Conservation (phyloP, 2,113 vertebrate species). For the Campylomormyrus numenius region DNA sequence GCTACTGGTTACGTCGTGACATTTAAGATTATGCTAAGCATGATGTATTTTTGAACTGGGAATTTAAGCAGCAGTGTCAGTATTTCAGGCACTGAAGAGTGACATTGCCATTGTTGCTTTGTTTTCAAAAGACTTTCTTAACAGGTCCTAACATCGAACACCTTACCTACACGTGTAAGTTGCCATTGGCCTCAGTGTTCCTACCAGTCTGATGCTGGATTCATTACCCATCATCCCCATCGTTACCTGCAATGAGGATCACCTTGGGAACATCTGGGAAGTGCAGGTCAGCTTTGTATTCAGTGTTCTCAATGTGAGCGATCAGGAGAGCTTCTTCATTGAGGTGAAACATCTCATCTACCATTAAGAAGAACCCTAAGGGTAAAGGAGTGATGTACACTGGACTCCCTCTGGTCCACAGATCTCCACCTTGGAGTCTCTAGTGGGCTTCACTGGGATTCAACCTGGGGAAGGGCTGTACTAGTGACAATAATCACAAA, state of each 20-base stretch:
- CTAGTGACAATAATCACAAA: neutral
- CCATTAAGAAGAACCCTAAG: neutral
- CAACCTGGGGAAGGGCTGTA: neutral
- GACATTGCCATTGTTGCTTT: neutral
- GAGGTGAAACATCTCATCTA: neutral
- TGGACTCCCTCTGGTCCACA: neutral
- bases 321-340: neutral
- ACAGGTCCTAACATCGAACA: neutral
- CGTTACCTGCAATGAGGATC: neutral
- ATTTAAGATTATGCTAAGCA: neutral
- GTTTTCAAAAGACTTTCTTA: neutral
- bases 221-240: neutral
- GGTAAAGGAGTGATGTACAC: neutral
- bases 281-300: neutral
- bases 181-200: neutral
- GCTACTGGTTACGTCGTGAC: neutral
- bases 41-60: neutral
- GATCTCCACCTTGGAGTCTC: neutral
- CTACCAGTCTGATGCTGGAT: neutral
- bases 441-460: neutral
- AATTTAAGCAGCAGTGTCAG: neutral
- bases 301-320: neutral
- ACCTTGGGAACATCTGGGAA: neutral
- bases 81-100: neutral
- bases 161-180: neutral